Percentiles rank a stretch among this genome's conserved stretches.
Evolutionary conservation across 2,797 vertebrate genomes (phyloP).

Genomic region (Sebastes trivittatus): DNA sequence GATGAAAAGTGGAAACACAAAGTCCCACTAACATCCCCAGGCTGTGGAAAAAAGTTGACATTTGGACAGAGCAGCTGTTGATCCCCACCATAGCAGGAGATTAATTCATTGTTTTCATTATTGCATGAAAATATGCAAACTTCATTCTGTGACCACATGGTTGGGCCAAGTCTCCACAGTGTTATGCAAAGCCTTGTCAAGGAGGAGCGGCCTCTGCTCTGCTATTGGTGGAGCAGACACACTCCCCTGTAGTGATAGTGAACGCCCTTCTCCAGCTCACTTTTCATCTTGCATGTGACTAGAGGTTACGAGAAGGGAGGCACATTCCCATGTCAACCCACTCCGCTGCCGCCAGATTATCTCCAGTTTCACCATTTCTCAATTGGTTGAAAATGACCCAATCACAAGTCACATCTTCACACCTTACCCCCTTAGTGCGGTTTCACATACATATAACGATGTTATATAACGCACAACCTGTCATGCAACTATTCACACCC

Average conservation of each 20-base stretch:
- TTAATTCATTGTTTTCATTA: constrained; percentile 60
- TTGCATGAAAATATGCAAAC: constrained; percentile 53
- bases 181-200: constrained; percentile 55
- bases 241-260: constrained; percentile 30
- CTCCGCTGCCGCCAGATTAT: not conserved
- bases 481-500: not conserved
- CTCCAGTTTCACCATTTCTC: constrained; percentile 15
- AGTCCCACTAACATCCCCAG: not conserved
- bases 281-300: constrained; percentile 61
- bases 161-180: constrained; percentile 25
- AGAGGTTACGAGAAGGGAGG: constrained; percentile 2
- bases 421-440: not conserved
- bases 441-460: not conserved
- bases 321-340: not conserved
- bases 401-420: constrained; percentile 26
- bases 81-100: constrained; percentile 11
- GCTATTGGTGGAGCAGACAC: constrained; percentile 62
- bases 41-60: constrained; percentile 8
- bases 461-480: constrained; percentile 9
- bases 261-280: constrained; percentile 16
- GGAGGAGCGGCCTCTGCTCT: not conserved
- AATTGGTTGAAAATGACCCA: constrained; percentile 39
- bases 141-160: constrained; percentile 34
- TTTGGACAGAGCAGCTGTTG: constrained; percentile 13
- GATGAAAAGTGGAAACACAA: not conserved